phyloP scores from a whole-genome alignment of 2,888 invertebrate species.

The Scaptomyza caliginosa region DNA sequence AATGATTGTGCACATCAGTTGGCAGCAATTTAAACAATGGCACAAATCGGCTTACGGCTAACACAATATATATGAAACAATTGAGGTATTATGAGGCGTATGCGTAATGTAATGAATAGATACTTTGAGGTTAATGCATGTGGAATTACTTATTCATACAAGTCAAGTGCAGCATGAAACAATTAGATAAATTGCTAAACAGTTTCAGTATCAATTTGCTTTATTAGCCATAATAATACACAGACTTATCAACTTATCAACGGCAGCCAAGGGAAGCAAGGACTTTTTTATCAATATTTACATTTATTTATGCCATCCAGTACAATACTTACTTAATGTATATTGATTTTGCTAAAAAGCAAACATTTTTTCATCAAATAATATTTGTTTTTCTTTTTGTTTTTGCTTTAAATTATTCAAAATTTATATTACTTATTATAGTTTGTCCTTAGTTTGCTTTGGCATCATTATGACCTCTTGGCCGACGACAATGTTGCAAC shows the following conservation, averaged over 20 bases:
- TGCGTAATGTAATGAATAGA: neutral
- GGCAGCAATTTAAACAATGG: neutral
- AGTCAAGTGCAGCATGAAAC: neutral
- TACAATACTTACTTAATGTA: neutral
- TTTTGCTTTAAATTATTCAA: neutral
- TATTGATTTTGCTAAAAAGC: neutral
- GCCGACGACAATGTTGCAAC: slow-evolving; percentile 9
- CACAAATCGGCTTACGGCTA: neutral
- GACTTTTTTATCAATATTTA: neutral
- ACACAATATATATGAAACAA: neutral
- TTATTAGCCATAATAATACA: too few species aligned
- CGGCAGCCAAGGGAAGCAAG: neutral
- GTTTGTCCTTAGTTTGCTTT: neutral
- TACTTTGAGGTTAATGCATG: neutral
- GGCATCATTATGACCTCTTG: slow-evolving; percentile 2
- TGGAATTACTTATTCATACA: neutral
- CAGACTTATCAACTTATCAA: too few species aligned
- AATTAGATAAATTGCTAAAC: neutral
- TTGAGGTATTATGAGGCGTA: neutral
- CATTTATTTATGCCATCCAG: neutral
- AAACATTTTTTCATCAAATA: neutral
- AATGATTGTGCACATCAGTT: slow-evolving; percentile 1
- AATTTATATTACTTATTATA: neutral
- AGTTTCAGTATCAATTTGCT: neutral
- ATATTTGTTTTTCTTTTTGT: neutral